Conservation (phyloP, 30 jellyfish, hydroid and myxozoan species). For the Nemopilema nomurai region DNA sequence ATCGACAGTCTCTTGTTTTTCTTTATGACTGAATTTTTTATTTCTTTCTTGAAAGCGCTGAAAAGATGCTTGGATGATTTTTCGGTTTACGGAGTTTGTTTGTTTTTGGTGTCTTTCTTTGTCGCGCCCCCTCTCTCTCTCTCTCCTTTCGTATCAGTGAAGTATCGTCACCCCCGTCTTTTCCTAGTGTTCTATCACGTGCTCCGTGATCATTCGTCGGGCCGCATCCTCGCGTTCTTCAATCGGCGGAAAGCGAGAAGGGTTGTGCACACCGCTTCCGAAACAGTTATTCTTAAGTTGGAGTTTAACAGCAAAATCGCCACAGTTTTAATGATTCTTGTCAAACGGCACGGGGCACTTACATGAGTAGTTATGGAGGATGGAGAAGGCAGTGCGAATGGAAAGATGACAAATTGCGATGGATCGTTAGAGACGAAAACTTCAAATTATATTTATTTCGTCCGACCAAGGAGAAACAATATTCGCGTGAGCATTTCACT, state of each 20-base stretch:
- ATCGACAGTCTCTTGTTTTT: too few relatives aligned
- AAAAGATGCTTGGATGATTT: too few relatives aligned
- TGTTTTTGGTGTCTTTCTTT: too few relatives aligned
- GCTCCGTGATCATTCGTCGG: background rate
- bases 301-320: background rate
- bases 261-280: conserved; percentile 23
- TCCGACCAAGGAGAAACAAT: conserved; percentile 15
- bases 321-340: background rate
- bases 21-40: too few relatives aligned
- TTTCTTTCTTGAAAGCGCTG: too few relatives aligned
- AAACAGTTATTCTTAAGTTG: background rate
- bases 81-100: too few relatives aligned
- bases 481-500: conserved; percentile 12
- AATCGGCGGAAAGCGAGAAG: conserved; percentile 16
- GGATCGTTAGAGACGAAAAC: conserved; percentile 18
- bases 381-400: background rate
- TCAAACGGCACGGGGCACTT: background rate
- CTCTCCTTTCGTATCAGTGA: too few relatives aligned
- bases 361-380: background rate
- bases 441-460: conserved; percentile 50
- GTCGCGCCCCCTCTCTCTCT: too few relatives aligned
- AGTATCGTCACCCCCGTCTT: conserved; percentile 58
- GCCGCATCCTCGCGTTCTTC: conserved; percentile 6
- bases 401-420: background rate
- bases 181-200: conserved; percentile 13